Evolutionary conservation across 2,888 invertebrate genomes (phyloP), one percentile per base, ranked within the genome.

Genomic region (Spatulosminthurus flaviceps): DNA sequence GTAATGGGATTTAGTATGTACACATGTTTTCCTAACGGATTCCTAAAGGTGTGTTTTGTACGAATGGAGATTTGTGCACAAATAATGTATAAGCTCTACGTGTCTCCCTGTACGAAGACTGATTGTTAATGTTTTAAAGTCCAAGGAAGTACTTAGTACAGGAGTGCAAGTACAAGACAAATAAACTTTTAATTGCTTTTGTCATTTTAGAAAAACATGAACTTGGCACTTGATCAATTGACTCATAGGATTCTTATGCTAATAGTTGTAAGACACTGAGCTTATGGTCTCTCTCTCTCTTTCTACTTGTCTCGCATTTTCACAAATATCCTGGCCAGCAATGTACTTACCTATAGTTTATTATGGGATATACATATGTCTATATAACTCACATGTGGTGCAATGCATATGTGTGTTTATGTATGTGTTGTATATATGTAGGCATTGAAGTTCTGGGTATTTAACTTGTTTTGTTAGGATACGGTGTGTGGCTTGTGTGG

Each of bases 171-270:
- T 64, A 64, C 64, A 64, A 67, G 67, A 67, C 67, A 24, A 19
- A 67, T 28, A 67, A 19, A 67, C 67, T 67, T 26, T 67, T 67
- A 67, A 67, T 67, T 67, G 67, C 29, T 67, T 67, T 67, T 67
- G 67, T 67, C 28, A 67, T 29, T 67, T 67, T 29, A 67, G 29
- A 29, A 67, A 67, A 67, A 64, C 26, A 26, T 28, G 67, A 26
- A 28, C 28, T 51, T 72, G 72, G 72, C 51, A 24, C 42, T 72
- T 72, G 43, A 72, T 72, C 72, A 72, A 72, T 72, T 43, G 51
- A 72, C 51, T 26, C 51, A 34, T n/a, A 41, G 70, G 34, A 70
- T 70, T 70, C 41, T 70, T 34, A 70, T 41, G 70, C 70, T 70
- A 28, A 70, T 34, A 70, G 67, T n/a, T 69, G n/a, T n/a, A n/a